These are phyloP conservation scores for Patella ulyssiponensis DNA, from an alignment of 2,888 invertebrate species.

Conservation along the genomic window DNA sequence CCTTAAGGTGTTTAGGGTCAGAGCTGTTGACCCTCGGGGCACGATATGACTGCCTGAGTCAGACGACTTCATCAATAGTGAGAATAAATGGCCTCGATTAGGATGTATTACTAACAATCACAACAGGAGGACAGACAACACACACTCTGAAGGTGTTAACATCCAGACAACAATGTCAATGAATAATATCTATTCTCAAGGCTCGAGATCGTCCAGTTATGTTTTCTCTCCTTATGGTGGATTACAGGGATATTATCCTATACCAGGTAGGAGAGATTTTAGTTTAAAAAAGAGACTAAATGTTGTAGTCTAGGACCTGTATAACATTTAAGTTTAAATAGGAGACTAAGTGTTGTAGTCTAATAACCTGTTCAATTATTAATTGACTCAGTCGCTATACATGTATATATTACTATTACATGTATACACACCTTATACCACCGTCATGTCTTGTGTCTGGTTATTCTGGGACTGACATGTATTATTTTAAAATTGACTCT, in stretches of 20 bases:
- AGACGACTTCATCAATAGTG: conserved; percentile 35
- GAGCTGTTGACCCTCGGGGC: conserved; percentile 12
- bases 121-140: background rate
- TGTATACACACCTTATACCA: too few species aligned
- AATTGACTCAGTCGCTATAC: too few species aligned
- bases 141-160: background rate
- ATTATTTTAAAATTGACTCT: too few species aligned
- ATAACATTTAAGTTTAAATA: background rate
- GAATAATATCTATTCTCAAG: conserved; percentile 26
- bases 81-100: conserved; percentile 34
- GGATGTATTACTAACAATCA: conserved; percentile 35
- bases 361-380: too few species aligned
- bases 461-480: too few species aligned
- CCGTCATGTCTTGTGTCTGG: too few species aligned
- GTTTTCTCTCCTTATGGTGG: conserved; percentile 21
- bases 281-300: background rate
- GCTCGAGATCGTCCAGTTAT: conserved; percentile 21
- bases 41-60: conserved; percentile 8
- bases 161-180: conserved; percentile 23
- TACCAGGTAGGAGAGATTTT: conserved; percentile 23
- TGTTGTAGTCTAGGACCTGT: background rate
- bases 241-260: conserved; percentile 18
- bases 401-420: too few species aligned
- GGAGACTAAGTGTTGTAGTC: background rate
- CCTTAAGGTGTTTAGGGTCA: conserved; percentile 1